Base-by-base conservation (phyloP, 1,140 invertebrate species). In the Platyura marginata region DNA sequence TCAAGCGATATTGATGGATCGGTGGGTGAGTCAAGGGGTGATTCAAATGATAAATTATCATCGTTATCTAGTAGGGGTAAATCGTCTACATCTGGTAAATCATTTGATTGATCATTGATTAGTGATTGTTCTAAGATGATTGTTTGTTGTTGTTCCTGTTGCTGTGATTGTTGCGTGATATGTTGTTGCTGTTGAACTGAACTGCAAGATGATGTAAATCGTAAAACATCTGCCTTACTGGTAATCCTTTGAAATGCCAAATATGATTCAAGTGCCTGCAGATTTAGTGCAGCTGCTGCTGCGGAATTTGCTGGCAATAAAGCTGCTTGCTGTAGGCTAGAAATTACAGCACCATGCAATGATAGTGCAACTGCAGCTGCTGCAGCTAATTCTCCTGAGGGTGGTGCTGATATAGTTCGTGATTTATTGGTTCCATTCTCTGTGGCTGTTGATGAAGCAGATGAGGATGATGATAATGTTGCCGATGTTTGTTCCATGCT, bases 231-330 rank as follows among this genome's bases (percentile, higher is more conserved):
- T 21, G 54, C 56, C 48, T 56, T 59, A 15, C 59, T 64, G 2
- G 71, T 72, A 19, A 86, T 64, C 44, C 81, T 69, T 61, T 86
- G 81, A 25, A 85, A 62, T 11, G 81, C 80, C 53, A 85, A 65
- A 62, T 85, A 86, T 21, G 81, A 84, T 63, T 87, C 81, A 25
- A 87, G 57, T 3, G 81, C 82, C 62, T 86, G 82, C 4, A 85
- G 65, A 59, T 84, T 84, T 3, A 86, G 62, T 0, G 82, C 81
- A 4, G 80, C 77, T 2, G 79, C 79, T 2, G 80, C 79, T 1
- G 81, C 77, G 1, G 79, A 81, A 47, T 81, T 79, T 0, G 78
- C 75, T 0, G 81, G 79, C 42, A 86, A 55, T 5, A 85, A 58
- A 0, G 80, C 79, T 0, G 79, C 78, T 51, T 79, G 77, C 50